Evolutionary conservation across 2,113 vertebrate genomes (phyloP).

Genomic region (Rhea pennata): DNA sequence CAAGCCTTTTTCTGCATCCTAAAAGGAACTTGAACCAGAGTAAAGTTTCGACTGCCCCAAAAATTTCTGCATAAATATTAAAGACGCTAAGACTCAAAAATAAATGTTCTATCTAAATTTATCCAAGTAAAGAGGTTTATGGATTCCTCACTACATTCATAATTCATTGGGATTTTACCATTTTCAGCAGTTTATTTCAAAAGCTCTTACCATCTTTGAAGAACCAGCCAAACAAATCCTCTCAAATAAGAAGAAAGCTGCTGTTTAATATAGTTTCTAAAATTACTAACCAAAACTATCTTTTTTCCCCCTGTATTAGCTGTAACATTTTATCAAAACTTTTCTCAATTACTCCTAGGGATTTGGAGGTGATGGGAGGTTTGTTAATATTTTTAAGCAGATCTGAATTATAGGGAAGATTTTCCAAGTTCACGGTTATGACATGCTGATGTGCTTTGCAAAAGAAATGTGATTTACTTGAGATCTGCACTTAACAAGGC

Average conservation of each 20-base stretch:
- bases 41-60: background rate
- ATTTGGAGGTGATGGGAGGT: background rate
- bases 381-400: background rate
- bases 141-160: conserved; percentile 36
- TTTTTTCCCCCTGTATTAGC: background rate
- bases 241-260: conserved; percentile 28
- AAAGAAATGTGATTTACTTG: background rate
- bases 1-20: background rate
- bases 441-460: background rate
- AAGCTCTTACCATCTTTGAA: conserved; percentile 19
- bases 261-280: background rate
- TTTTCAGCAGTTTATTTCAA: conserved; percentile 24
- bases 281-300: background rate
- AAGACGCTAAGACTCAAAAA: background rate
- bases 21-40: background rate
- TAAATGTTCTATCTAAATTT: conserved; percentile 20
- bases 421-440: background rate
- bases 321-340: background rate
- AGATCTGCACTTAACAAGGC: background rate
- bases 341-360: background rate
- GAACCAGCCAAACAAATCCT: conserved; percentile 40
- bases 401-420: background rate
- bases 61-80: background rate
- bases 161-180: conserved; percentile 31
- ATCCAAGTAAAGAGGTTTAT: conserved; percentile 26